Evolutionary conservation across 2,888 invertebrate genomes (phyloP).

Genomic region (Nephrocerus scutellatus): DNA sequence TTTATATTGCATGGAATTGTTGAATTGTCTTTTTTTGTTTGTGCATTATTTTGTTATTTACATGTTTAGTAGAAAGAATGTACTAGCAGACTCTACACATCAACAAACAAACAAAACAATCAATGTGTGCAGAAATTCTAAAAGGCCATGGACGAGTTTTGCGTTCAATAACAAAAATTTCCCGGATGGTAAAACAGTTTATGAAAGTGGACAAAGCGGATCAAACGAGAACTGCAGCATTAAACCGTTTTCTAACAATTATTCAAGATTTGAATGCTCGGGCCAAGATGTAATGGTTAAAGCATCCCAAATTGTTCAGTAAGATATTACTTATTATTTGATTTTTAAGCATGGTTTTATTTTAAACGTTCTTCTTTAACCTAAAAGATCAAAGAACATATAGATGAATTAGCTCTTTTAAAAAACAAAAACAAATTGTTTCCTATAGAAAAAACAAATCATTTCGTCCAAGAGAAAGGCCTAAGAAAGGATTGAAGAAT

Average conservation of each 20-base stretch:
- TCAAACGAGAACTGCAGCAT: slow-evolving; percentile 31
- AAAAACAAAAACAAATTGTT: slow-evolving; percentile 19
- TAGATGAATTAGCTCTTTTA: too few species aligned
- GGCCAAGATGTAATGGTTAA: slow-evolving; percentile 70
- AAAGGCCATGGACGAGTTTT: slow-evolving; percentile 32
- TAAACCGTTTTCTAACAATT: slow-evolving; percentile 26
- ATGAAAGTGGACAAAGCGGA: slow-evolving; percentile 28
- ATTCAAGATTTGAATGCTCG: slow-evolving; percentile 29
- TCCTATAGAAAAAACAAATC: slow-evolving; percentile 81
- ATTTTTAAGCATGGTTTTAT: too few species aligned
- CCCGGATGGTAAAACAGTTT: slow-evolving; percentile 30
- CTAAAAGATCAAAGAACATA: too few species aligned
- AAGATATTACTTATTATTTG: slow-evolving; percentile 54
- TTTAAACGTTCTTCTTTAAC: too few species aligned
- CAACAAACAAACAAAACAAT: slow-evolving; percentile 20
- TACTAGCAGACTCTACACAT: slow-evolving; percentile 22
- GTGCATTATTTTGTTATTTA: too few species aligned
- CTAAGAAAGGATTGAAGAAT: slow-evolving; percentile 83
- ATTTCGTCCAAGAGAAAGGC: slow-evolving; percentile 76
- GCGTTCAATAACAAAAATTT: slow-evolving; percentile 34
- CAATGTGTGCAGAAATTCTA: slow-evolving; percentile 25
- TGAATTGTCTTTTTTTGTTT: slow-evolving; percentile 15
- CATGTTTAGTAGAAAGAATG: slow-evolving; percentile 29
- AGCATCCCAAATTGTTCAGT: slow-evolving; percentile 83
- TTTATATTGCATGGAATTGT: slow-evolving; percentile 19